A percentile compares a stretch with the other conserved stretches of the same genome.
These are phyloP conservation scores for Ophion slaviceki DNA, from an alignment of 2,888 invertebrate genomes.

Conservation along the genomic window DNA sequence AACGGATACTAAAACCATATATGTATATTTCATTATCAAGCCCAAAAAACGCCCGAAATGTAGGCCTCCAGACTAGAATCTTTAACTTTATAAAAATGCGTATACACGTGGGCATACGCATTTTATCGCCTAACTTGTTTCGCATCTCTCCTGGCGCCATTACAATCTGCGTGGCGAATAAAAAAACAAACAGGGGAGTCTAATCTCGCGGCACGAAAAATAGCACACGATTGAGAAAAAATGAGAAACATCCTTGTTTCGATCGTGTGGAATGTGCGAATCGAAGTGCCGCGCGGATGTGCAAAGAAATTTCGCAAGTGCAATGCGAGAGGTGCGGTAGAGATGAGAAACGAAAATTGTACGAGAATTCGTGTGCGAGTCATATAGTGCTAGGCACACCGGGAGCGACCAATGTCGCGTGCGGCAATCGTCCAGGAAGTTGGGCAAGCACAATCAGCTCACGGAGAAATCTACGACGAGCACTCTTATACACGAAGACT, in stretches of 20 bases:
- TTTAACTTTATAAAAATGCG: no score
- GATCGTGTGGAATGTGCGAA: no score
- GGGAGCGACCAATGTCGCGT: slow-evolving; percentile 61
- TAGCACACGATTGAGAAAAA: not conserved
- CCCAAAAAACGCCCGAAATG: no score
- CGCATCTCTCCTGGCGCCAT: no score
- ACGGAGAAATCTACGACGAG: slow-evolving; percentile 60
- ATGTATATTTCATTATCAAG: no score
- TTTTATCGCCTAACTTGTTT: no score
- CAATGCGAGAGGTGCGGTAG: not conserved
- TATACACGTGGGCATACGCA: no score
- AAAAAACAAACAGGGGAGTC: no score
- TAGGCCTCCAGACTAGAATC: no score
- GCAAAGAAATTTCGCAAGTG: slow-evolving; percentile 1
- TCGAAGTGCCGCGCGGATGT: not conserved
- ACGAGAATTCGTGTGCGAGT: slow-evolving; percentile 44
- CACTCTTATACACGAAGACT: slow-evolving; percentile 29
- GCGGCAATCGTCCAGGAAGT: slow-evolving; percentile 63
- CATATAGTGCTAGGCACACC: slow-evolving; percentile 6
- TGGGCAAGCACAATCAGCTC: slow-evolving; percentile 56
- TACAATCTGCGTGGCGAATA: no score
- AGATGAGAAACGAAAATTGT: slow-evolving; percentile 17
- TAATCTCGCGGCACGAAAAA: no score
- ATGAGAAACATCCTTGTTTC: not conserved
- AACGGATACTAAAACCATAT: no score